These are phyloP conservation scores for Protobothrops mucrosquamatus DNA, from an alignment of 2,113 vertebrate species.

Conservation along the genomic window DNA sequence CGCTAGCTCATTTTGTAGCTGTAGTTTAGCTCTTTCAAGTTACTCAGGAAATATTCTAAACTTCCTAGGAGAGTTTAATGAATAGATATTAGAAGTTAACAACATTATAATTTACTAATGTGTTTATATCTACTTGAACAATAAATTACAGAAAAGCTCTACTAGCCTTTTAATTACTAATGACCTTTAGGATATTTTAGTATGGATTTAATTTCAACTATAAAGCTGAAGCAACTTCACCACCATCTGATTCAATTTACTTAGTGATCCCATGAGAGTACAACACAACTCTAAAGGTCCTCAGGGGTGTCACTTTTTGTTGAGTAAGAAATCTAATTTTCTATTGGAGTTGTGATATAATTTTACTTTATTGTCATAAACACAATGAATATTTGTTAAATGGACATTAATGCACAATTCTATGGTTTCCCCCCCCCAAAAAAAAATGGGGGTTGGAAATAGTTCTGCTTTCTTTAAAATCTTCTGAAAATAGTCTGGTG, in stretches of 20 bases:
- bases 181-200: not conserved
- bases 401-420: not conserved
- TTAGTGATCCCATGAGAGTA: not conserved
- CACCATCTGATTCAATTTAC: not conserved
- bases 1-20: not conserved
- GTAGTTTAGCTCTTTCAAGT: not conserved
- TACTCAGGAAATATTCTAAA: not conserved
- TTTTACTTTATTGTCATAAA: not conserved
- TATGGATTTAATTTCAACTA: not conserved
- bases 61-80: not conserved
- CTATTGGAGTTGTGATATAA: not conserved
- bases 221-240: not conserved
- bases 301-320: not conserved
- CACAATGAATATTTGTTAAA: not conserved
- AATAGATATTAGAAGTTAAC: not conserved
- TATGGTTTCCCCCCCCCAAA: not conserved
- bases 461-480: not conserved
- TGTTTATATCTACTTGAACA: not conserved
- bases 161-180: not conserved
- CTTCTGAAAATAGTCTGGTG: not conserved
- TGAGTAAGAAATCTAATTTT: not conserved
- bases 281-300: not conserved
- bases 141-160: not conserved
- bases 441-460: too few relatives aligned
- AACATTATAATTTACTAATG: not conserved